Conservation (phyloP, 2,888 invertebrate genomes). For the Tachina fera region DNA sequence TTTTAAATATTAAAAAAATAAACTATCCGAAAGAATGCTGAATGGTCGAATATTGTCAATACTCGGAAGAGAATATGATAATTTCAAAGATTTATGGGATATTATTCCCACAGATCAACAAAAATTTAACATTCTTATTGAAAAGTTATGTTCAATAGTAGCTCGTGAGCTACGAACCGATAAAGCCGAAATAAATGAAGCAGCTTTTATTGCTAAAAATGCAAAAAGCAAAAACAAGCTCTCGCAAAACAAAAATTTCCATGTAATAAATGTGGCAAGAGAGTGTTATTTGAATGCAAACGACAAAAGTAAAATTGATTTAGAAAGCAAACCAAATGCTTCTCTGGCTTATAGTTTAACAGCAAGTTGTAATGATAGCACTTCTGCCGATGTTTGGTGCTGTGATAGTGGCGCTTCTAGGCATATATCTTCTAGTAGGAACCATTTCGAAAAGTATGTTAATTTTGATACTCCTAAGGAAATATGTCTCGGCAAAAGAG, state of each 20-base stretch:
- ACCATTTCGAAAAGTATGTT: too few species aligned
- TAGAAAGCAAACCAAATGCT: too few species aligned
- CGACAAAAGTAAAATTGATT: neutral
- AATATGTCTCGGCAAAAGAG: neutral
- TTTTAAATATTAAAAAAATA: too few species aligned
- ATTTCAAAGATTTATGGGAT: constrained; percentile 1
- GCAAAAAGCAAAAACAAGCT: neutral
- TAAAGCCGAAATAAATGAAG: constrained; percentile 8
- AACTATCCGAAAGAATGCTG: constrained; percentile 36
- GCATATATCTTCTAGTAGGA: neutral
- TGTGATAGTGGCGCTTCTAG: constrained; percentile 20
- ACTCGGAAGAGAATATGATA: constrained; percentile 36
- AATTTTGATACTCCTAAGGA: neutral
- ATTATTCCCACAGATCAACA: constrained; percentile 18
- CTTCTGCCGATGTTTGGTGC: constrained; percentile 29
- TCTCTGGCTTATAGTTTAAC: constrained; percentile 4
- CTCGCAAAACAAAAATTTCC: neutral
- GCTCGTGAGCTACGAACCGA: constrained; percentile 25
- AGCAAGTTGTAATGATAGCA: constrained; percentile 7
- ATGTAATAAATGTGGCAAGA: constrained; percentile 25
- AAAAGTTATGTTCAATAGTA: constrained; percentile 37
- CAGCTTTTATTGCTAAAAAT: neutral
- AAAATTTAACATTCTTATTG: constrained; percentile 31
- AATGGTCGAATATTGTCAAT: neutral
- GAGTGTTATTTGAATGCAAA: neutral